A percentile compares a stretch with the other conserved stretches of the same genome.
phyloP scores from a whole-genome alignment of 2,797 vertebrate species.

The Xiphorhynchus erythropygius region DNA sequence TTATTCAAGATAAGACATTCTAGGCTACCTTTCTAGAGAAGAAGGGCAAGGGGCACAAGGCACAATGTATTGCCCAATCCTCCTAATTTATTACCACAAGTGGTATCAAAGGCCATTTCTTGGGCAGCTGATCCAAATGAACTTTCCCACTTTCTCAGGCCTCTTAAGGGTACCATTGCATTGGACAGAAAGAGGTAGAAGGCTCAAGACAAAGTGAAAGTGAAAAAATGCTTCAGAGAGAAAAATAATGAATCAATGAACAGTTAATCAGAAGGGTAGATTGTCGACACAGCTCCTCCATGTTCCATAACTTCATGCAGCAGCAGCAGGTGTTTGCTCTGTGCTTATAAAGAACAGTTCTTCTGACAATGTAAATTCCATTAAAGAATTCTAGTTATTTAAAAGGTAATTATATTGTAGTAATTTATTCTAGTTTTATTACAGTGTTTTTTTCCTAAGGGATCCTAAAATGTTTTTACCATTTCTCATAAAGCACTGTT shows the following conservation, averaged over 20 bases:
- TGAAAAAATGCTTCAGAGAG: neutral
- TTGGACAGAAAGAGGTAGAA: neutral
- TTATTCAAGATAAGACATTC: neutral
- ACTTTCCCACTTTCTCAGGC: neutral
- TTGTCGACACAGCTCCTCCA: neutral
- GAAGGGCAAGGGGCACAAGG: neutral
- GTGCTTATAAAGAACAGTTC: constrained; percentile 24
- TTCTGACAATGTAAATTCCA: constrained; percentile 43
- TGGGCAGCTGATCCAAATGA: neutral
- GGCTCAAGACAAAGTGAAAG: neutral
- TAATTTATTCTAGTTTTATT: constrained; percentile 62
- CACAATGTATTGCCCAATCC: neutral
- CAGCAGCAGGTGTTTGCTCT: neutral
- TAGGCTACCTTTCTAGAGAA: neutral
- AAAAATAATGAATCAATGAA: neutral
- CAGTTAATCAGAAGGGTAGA: neutral
- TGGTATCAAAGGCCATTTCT: neutral
- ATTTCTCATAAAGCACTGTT: constrained; percentile 59
- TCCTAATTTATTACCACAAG: neutral
- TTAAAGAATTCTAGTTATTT: constrained; percentile 28
- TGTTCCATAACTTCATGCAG: neutral
- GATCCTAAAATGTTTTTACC: constrained; percentile 46
- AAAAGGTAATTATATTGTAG: constrained; percentile 54
- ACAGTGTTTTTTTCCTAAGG: neutral
- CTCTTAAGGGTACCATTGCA: neutral